phyloP scores from a whole-genome alignment of 1,140 invertebrate genomes.

The Tribolium castaneum region DNA sequence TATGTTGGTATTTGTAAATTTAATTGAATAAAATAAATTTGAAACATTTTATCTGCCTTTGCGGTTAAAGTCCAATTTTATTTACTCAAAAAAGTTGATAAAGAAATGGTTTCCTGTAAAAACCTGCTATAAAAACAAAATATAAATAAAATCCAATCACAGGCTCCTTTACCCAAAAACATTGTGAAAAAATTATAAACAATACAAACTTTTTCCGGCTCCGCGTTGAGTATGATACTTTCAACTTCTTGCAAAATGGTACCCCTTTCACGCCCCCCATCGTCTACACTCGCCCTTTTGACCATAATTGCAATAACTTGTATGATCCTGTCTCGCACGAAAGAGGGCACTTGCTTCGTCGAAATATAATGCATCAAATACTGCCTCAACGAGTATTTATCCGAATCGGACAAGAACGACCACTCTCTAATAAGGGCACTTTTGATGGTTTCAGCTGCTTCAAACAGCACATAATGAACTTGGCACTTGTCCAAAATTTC shows the following conservation, averaged over 20 bases:
- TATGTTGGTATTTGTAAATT: no score
- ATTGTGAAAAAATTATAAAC: no score
- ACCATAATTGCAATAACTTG: constrained; percentile 89
- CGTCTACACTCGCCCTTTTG: constrained; percentile 82
- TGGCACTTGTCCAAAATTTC: constrained; percentile 83
- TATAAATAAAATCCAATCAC: no score
- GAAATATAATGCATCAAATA: constrained; percentile 85
- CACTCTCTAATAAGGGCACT: constrained; percentile 86
- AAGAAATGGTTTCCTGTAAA: no score
- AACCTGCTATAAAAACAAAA: no score
- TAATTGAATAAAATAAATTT: no score
- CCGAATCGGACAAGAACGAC: constrained; percentile 73
- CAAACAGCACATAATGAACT: constrained; percentile 88
- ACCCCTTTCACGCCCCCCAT: constrained; percentile 75
- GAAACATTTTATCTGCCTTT: no score
- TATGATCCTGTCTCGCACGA: constrained; percentile 76
- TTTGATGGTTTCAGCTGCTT: constrained; percentile 86
- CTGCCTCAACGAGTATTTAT: constrained; percentile 78
- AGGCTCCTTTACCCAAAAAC: no score
- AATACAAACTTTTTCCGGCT: constrained; percentile 66
- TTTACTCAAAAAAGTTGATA: no score
- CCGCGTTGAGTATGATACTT: constrained; percentile 74
- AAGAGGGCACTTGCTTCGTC: constrained; percentile 70
- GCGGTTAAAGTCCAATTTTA: no score
- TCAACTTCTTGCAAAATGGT: constrained; percentile 81